Evolutionary conservation across 2,888 invertebrate genomes (phyloP).

Genomic region (Eupsilia transversa): DNA sequence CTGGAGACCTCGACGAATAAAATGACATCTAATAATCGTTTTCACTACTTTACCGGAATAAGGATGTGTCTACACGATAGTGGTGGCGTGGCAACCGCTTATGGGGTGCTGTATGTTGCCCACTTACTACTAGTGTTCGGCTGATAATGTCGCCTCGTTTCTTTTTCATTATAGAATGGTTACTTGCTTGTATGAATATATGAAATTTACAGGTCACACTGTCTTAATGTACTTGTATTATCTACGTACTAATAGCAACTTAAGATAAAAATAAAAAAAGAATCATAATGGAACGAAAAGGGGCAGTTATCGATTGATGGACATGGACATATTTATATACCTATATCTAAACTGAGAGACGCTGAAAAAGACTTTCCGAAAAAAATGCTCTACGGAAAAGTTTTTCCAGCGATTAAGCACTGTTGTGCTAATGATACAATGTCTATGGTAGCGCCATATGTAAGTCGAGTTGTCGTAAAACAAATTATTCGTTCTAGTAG

Average conservation of each 20-base stretch:
- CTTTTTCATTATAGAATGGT: background rate
- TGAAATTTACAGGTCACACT: background rate
- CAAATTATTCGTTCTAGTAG: constrained; percentile 25
- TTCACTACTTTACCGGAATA: constrained; percentile 38
- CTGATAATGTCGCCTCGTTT: constrained; percentile 2
- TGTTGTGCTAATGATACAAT: background rate
- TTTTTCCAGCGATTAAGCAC: background rate
- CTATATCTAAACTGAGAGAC: background rate
- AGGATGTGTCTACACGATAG: constrained; percentile 22
- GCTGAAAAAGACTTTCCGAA: background rate
- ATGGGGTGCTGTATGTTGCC: constrained; percentile 8
- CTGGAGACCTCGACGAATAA: constrained; percentile 58
- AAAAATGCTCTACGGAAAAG: background rate
- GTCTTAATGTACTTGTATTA: too few relatives aligned
- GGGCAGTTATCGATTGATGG: background rate
- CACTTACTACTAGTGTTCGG: constrained; percentile 1
- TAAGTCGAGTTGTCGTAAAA: constrained; percentile 21
- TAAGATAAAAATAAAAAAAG: background rate
- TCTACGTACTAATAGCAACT: background rate
- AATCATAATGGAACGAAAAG: background rate
- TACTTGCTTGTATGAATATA: background rate
- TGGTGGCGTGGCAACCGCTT: constrained; percentile 20
- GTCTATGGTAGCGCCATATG: background rate
- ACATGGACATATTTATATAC: background rate
- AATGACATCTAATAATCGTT: constrained; percentile 65